Conservation (phyloP, 2,113 vertebrate genomes). For the Sinocyclocheilus maitianheensis region DNA sequence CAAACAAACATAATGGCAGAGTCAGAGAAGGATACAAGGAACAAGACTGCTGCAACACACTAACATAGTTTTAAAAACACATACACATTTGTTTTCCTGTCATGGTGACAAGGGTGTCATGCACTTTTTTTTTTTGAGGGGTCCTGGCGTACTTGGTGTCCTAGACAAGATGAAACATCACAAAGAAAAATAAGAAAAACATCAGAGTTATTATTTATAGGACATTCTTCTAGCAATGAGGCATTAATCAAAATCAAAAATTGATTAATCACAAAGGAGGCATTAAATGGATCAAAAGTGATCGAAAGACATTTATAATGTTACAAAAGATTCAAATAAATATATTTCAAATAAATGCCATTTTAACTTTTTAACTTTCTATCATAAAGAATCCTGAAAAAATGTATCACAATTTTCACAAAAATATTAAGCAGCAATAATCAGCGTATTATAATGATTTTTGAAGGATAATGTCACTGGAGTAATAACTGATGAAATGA, state of each 20-base stretch:
- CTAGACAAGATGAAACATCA: not conserved
- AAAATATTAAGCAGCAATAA: not conserved
- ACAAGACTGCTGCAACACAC: slow-evolving; percentile 3
- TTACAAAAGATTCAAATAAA: not conserved
- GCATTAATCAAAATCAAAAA: too few species aligned
- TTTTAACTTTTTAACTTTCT: not conserved
- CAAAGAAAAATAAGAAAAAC: too few species aligned
- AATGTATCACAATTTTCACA: not conserved
- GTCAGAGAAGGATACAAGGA: slow-evolving; percentile 3
- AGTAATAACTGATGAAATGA: not conserved
- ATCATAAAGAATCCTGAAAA: not conserved
- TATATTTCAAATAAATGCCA: not conserved
- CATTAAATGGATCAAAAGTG: not conserved
- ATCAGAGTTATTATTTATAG: not conserved
- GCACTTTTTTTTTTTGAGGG: not conserved
- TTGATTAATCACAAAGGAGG: not conserved
- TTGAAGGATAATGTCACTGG: not conserved
- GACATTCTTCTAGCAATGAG: too few species aligned
- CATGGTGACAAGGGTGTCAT: not conserved
- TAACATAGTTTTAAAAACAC: slow-evolving; percentile 29
- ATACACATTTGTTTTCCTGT: slow-evolving; percentile 5
- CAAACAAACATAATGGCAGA: not conserved
- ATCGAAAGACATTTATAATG: not conserved
- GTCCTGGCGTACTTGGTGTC: not conserved
- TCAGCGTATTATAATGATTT: not conserved